phyloP scores from a whole-genome alignment of 2,888 invertebrate genomes.

The Baronia brevicornis region DNA sequence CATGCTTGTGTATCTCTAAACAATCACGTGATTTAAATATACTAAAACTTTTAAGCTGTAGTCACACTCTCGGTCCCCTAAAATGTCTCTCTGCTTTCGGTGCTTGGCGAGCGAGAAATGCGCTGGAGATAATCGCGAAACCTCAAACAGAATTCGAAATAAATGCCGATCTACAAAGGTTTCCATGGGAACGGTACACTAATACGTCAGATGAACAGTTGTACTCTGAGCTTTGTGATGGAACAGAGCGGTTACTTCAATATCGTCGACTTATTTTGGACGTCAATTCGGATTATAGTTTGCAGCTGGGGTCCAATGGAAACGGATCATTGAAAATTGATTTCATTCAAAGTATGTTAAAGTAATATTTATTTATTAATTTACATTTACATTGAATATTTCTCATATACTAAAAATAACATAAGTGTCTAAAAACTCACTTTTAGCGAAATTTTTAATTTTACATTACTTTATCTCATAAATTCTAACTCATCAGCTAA shows the following conservation, averaged over 20 bases:
- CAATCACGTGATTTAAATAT: slow-evolving; percentile 9
- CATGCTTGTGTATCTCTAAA: slow-evolving; percentile 36
- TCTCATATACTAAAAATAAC: not conserved
- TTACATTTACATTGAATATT: too few relatives aligned
- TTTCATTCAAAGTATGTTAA: slow-evolving; percentile 64
- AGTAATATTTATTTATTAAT: slow-evolving; percentile 6
- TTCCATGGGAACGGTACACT: slow-evolving; percentile 57
- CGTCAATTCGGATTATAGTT: slow-evolving; percentile 64
- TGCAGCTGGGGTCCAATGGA: slow-evolving; percentile 67
- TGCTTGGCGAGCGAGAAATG: slow-evolving; percentile 65
- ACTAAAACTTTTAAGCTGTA: slow-evolving; percentile 33
- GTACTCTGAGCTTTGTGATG: slow-evolving; percentile 61
- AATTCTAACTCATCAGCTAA: not conserved
- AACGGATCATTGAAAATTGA: slow-evolving; percentile 67
- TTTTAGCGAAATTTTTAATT: too few relatives aligned
- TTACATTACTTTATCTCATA: not conserved
- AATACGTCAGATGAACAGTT: slow-evolving; percentile 63
- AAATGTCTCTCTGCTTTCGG: slow-evolving; percentile 76
- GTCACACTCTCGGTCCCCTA: slow-evolving; percentile 49
- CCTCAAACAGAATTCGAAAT: slow-evolving; percentile 28
- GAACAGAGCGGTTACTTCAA: slow-evolving; percentile 66
- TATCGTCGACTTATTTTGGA: slow-evolving; percentile 64
- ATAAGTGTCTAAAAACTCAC: too few relatives aligned
- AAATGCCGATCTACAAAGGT: slow-evolving; percentile 42
- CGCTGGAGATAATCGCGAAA: slow-evolving; percentile 27